phyloP scores from a whole-genome alignment of 2,888 invertebrate species.

The Acrocyrtus sp. region DNA sequence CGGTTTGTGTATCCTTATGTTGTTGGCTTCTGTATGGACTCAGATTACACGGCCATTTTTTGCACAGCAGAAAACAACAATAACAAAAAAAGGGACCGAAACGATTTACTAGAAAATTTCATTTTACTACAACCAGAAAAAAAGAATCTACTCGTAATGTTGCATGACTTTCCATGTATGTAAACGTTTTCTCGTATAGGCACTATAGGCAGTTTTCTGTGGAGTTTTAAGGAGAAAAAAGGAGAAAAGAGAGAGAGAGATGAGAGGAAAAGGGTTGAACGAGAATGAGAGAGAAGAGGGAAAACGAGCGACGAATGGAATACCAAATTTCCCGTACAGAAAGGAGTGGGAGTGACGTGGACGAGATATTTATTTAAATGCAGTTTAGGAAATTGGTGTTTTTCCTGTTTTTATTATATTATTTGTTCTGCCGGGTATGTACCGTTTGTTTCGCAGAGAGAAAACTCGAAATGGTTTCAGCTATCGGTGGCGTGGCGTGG shows the following conservation, averaged over 20 bases:
- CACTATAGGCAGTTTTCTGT: neutral
- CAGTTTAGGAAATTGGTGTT: conserved; percentile 41
- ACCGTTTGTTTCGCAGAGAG: too few relatives aligned
- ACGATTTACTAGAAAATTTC: conserved; percentile 34
- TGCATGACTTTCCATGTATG: too few relatives aligned
- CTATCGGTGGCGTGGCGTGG: too few relatives aligned
- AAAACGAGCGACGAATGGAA: conserved; percentile 38
- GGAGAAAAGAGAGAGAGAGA: conserved; percentile 11
- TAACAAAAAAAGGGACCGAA: conserved; percentile 7
- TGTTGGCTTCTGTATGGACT: too few relatives aligned
- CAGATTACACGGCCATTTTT: too few relatives aligned
- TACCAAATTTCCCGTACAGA: conserved; percentile 40
- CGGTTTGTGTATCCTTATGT: neutral
- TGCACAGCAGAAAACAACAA: conserved; percentile 25
- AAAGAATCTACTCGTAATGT: too few relatives aligned
- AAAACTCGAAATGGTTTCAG: too few relatives aligned
- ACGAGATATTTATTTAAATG: conserved; percentile 35
- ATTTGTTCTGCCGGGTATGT: too few relatives aligned
- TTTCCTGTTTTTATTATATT: conserved; percentile 13
- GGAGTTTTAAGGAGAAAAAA: conserved; percentile 9
- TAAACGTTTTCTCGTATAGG: too few relatives aligned
- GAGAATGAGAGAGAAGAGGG: conserved; percentile 22
- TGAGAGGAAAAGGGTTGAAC: conserved; percentile 23
- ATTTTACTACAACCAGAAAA: too few relatives aligned
- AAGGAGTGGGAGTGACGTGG: too few relatives aligned